These are phyloP conservation scores for Hepsetus odoe DNA, from an alignment of 2,113 vertebrate species.

Conservation along the genomic window DNA sequence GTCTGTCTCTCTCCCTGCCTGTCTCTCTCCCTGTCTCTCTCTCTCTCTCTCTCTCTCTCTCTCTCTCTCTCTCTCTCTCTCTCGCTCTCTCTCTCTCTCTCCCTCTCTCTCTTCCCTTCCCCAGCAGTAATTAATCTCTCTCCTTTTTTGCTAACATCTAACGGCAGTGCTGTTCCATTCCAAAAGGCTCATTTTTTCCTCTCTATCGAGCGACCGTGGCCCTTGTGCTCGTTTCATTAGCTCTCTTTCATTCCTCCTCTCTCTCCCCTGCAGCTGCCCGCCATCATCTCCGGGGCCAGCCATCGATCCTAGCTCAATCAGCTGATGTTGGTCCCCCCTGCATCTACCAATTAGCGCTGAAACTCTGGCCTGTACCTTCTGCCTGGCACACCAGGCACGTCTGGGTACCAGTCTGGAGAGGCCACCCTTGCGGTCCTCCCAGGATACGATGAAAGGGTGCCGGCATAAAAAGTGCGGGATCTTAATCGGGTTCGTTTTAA, in stretches of 20 bases:
- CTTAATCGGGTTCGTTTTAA: no score
- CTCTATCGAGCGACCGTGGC: conserved; percentile 13
- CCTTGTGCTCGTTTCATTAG: conserved; percentile 76
- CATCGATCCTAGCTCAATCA: conserved; percentile 75
- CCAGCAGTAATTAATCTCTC: conserved; percentile 37
- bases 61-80: conserved; percentile 3
- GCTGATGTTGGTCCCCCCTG: conserved; percentile 75
- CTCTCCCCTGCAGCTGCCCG: conserved; percentile 77
- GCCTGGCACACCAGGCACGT: conserved; percentile 24
- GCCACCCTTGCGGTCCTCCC: no score
- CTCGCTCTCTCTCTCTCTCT: conserved; percentile 10
- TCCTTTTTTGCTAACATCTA: neutral
- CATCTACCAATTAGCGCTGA: conserved; percentile 76
- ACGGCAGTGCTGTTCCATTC: neutral
- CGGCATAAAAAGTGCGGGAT: no score
- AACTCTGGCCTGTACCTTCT: conserved; percentile 32
- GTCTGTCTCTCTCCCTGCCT: conserved; percentile 38
- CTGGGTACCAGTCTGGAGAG: conserved; percentile 20
- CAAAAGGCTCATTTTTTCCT: neutral
- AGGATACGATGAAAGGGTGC: neutral
- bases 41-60: conserved; percentile 78
- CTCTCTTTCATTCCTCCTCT: conserved; percentile 79
- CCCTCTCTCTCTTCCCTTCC: conserved; percentile 1
- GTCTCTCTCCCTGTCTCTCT: no score
- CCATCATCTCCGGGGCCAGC: conserved; percentile 71